Evolutionary conservation across 2,888 invertebrate species (phyloP).

Genomic region (Eueremaeus valkanovi): DNA sequence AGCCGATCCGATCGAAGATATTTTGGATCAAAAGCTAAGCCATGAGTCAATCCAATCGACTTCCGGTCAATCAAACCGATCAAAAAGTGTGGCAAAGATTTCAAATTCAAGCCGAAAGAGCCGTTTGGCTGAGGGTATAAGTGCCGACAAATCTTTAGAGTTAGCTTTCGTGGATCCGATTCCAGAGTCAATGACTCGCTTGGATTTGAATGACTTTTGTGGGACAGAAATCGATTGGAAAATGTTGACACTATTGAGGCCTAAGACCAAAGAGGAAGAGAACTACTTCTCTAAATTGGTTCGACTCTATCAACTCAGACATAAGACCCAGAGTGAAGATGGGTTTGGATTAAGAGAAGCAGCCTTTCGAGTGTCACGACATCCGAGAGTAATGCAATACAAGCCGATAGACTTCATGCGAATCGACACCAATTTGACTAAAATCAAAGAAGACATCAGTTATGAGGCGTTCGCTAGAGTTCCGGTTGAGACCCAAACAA

Average conservation of each 20-base stretch:
- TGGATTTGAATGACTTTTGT: conserved; percentile 71
- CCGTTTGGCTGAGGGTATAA: not conserved
- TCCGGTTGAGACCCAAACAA: not conserved
- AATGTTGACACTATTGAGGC: conserved; percentile 82
- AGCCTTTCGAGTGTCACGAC: conserved; percentile 15
- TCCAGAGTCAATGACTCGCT: conserved; percentile 72
- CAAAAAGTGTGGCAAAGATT: not conserved
- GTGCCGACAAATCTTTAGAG: not conserved
- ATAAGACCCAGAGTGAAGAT: conserved; percentile 11
- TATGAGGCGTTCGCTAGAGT: conserved; percentile 18
- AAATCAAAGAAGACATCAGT: not conserved
- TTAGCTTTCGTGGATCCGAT: conserved; percentile 64
- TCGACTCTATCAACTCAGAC: conserved; percentile 18
- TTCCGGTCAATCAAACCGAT: not conserved
- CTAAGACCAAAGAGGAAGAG: conserved; percentile 76
- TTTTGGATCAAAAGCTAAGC: conserved; percentile 54
- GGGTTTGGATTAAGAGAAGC: conserved; percentile 7
- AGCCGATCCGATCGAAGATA: conserved; percentile 73
- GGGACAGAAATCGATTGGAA: conserved; percentile 85
- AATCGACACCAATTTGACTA: not conserved
- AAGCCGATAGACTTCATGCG: not conserved
- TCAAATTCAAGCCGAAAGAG: not conserved
- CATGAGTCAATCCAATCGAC: not conserved
- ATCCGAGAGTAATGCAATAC: conserved; percentile 26
- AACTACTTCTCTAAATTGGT: conserved; percentile 71